Evolutionary conservation across 2,888 invertebrate genomes (phyloP), one percentile per base, ranked within the genome.

Genomic region (Sussaba pulchella): DNA sequence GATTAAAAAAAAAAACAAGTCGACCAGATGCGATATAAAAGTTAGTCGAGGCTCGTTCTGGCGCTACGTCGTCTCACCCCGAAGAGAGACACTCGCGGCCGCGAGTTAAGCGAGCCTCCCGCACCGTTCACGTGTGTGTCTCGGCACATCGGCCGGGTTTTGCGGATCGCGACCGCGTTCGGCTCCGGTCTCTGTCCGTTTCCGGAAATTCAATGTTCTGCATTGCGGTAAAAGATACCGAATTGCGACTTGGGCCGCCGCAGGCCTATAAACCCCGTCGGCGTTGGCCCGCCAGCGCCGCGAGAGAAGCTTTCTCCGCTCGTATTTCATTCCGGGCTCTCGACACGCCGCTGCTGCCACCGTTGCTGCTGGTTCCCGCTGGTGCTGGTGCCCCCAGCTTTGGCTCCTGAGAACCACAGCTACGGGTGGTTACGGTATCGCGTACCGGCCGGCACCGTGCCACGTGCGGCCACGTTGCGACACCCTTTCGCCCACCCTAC

Each of bases 191-290:
- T 41, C 59, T 59, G 81, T 64, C 73, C 72, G 79, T 64, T 81
- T 63, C 57, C 71, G 83, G 76, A 85, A 86, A 87, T 87, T 84
- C 84, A 85, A 83, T 84, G 83, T 83, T 87, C 88, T 87, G 88
- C 88, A 88, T 85, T 87, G 88, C 88, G 86, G 88, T 87, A 87
- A 86, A 84, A 85, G 84, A 85, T 84, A 85, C 82, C 72, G 84
- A 84, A 85, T 84, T 79, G 74, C 82, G 76, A 64, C 66, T 78
- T 59, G 75, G 73, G 70, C 78, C 83, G 83, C 83, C 76, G 78
- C 78, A 82, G 82, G 81, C 76, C 78, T 82, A 6, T 31, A 73
- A 82, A 75, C 71, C 77, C 83, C 84, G 83, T 73, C 67, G 80
- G 57, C 63, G 45, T 69, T 47, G 54, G n/a, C n/a, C 57, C 47